These are phyloP conservation scores for Brachyhypopomus gauderio DNA, from an alignment of 2,113 vertebrate species.

Conservation along the genomic window DNA sequence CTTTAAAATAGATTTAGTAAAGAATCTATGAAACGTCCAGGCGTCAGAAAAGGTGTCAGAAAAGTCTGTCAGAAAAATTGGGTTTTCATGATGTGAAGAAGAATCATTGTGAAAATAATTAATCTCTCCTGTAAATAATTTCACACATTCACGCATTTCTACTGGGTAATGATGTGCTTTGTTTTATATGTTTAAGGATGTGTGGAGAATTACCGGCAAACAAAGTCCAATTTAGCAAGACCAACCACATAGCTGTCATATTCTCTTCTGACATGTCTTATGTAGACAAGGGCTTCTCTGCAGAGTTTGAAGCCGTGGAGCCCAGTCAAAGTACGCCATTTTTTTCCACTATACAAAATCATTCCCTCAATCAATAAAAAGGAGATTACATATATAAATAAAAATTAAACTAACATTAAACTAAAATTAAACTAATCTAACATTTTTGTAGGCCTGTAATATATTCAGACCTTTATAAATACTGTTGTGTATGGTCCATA, in stretches of 20 bases:
- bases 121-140: not conserved
- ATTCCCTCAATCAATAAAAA: not conserved
- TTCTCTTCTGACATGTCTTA: conserved; percentile 84
- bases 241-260: conserved; percentile 71
- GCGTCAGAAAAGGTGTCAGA: no score
- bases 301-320: conserved; percentile 81
- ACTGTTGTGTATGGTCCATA: conserved; percentile 49
- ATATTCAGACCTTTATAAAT: not conserved
- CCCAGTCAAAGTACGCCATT: conserved; percentile 81
- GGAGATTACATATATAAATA: no score
- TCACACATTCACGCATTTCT: not conserved
- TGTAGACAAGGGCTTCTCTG: conserved; percentile 83
- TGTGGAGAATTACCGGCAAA: conserved; percentile 74
- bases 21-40: no score
- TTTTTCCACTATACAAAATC: not conserved
- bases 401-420: no score
- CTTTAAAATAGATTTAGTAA: no score
- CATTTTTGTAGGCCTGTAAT: not conserved
- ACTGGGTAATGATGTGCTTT: not conserved
- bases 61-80: no score
- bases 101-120: not conserved
- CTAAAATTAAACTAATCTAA: no score
- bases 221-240: conserved; percentile 74
- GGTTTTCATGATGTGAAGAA: not conserved
- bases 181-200: conserved; percentile 69